Percentiles rank a stretch among this genome's conserved stretches.
Conservation (phyloP, 2,797 vertebrate species). For the Fratercula arctica region DNA sequence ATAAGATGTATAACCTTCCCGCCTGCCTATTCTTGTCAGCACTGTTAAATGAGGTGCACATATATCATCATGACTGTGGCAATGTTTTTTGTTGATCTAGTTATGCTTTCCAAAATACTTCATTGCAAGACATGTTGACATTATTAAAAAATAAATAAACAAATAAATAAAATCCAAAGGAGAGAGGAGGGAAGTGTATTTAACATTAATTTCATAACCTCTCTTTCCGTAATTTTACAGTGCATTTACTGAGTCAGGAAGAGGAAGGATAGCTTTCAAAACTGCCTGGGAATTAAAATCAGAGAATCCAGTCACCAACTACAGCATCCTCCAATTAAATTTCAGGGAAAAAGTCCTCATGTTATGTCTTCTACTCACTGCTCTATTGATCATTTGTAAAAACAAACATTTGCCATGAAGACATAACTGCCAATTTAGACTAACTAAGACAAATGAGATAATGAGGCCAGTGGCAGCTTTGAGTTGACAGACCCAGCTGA, state of each 20-base stretch:
- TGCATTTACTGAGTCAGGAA: neutral
- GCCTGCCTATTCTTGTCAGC: neutral
- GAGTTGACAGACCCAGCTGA: constrained; percentile 74
- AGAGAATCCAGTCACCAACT: neutral
- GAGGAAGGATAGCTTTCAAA: neutral
- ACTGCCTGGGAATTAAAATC: neutral
- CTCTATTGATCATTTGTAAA: constrained; percentile 78
- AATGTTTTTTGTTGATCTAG: constrained; percentile 35
- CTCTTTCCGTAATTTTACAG: neutral
- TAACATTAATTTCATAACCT: neutral
- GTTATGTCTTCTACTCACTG: constrained; percentile 55
- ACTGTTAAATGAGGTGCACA: constrained; percentile 3
- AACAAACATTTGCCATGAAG: constrained; percentile 81
- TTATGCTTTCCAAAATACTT: constrained; percentile 21
- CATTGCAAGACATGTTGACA: neutral
- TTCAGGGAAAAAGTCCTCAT: neutral
- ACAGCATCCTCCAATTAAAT: constrained; percentile 17
- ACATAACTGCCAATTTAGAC: constrained; percentile 80
- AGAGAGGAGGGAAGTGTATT: neutral
- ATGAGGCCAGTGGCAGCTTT: constrained; percentile 76
- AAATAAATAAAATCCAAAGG: neutral
- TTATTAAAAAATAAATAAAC: neutral
- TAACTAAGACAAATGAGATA: constrained; percentile 85
- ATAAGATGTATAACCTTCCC: constrained; percentile 44
- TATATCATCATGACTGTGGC: neutral